These are phyloP conservation scores for Cuculus canorus DNA, from an alignment of 2,797 vertebrate genomes.

Conservation along the genomic window DNA sequence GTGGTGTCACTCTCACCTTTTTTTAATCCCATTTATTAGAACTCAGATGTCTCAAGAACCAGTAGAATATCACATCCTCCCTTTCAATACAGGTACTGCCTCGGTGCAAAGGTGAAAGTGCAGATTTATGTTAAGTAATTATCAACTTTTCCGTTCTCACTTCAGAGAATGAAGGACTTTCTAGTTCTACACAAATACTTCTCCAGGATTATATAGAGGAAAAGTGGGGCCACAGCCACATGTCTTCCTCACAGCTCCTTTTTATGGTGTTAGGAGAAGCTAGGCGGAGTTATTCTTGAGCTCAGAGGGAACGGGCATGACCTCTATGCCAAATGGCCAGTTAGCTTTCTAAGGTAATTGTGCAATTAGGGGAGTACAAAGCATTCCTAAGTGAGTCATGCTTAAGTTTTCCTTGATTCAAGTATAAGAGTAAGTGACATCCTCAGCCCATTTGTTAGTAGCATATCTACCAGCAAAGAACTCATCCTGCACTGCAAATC, in stretches of 20 bases:
- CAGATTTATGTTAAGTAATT: not conserved
- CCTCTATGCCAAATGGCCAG: slow-evolving; percentile 54
- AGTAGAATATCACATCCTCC: not conserved
- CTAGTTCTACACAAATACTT: not conserved
- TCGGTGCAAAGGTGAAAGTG: not conserved
- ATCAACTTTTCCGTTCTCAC: not conserved
- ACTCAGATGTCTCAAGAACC: not conserved
- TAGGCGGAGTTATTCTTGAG: slow-evolving; percentile 16
- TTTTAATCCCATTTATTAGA: not conserved
- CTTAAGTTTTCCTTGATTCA: slow-evolving; percentile 19
- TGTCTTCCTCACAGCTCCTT: not conserved
- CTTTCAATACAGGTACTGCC: not conserved
- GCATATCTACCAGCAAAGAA: not conserved
- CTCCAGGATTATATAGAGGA: not conserved
- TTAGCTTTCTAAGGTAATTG: slow-evolving; percentile 50
- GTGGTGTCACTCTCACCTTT: not conserved
- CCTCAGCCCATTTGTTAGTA: not conserved
- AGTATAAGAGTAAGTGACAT: not conserved
- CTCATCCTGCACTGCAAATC: not conserved
- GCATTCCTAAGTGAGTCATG: slow-evolving; percentile 65
- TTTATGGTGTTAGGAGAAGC: slow-evolving; percentile 2
- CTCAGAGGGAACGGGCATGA: slow-evolving; percentile 53
- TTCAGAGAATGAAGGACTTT: not conserved
- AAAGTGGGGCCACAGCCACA: not conserved
- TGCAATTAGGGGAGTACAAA: slow-evolving; percentile 63